These are phyloP conservation scores for Anoplopoma fimbria DNA, from an alignment of 2,113 vertebrate species.

Conservation along the genomic window DNA sequence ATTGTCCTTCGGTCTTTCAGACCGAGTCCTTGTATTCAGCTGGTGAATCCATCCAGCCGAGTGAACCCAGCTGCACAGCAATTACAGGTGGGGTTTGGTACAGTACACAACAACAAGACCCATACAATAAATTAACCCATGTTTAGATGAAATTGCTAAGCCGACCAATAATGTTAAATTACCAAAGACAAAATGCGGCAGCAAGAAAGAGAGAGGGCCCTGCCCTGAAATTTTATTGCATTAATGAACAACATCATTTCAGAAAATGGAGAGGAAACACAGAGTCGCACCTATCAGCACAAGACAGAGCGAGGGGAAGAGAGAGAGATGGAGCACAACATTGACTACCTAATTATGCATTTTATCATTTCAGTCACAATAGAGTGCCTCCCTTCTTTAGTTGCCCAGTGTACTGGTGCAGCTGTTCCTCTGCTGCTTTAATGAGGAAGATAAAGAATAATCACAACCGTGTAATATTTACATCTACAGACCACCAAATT, in stretches of 20 bases:
- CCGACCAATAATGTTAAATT: constrained; percentile 80
- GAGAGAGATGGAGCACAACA: constrained; percentile 74
- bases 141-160: constrained; percentile 77
- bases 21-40: constrained; percentile 29
- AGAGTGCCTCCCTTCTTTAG: constrained; percentile 76
- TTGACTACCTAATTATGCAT: constrained; percentile 83
- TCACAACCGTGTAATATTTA: constrained; percentile 82
- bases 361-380: constrained; percentile 86
- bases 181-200: constrained; percentile 69
- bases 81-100: constrained; percentile 71
- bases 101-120: constrained; percentile 53
- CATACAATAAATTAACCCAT: constrained; percentile 77
- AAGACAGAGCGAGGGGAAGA: constrained; percentile 64
- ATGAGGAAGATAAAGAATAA: constrained; percentile 88
- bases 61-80: constrained; percentile 66
- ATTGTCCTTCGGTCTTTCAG: constrained; percentile 16
- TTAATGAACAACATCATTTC: constrained; percentile 79
- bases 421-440: constrained; percentile 85
- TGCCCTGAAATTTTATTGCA: constrained; percentile 63
- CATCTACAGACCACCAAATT: constrained; percentile 73
- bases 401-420: constrained; percentile 81
- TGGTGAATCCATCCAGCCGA: constrained; percentile 55
- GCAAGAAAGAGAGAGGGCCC: constrained; percentile 27
- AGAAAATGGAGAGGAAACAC: constrained; percentile 68
- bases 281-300: constrained; percentile 70